Evolutionary conservation across 1,140 invertebrate genomes (phyloP).

Genomic region (Cylas formicarius): DNA sequence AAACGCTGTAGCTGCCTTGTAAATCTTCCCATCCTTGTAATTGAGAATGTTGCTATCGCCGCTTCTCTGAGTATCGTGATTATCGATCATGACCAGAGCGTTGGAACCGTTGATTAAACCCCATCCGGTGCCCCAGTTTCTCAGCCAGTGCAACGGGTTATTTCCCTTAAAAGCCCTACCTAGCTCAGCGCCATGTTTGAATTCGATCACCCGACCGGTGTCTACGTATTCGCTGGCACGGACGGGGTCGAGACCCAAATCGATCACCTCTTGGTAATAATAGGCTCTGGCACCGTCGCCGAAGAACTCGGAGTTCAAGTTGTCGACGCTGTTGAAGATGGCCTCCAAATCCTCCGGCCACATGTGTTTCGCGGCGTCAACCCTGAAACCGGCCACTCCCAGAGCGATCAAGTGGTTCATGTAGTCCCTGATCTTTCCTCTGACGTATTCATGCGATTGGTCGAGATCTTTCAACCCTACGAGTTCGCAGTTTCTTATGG

Average conservation of each 20-base stretch:
- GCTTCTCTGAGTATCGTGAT: conserved; percentile 48
- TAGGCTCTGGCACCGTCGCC: conserved; percentile 51
- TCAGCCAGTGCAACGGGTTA: conserved; percentile 1
- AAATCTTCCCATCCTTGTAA: conserved; percentile 50
- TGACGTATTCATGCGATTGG: conserved; percentile 55
- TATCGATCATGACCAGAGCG: conserved; percentile 57
- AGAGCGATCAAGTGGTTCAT: conserved; percentile 62
- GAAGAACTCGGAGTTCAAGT: conserved; percentile 55
- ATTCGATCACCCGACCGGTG: conserved; percentile 66
- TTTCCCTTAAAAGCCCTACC: conserved; percentile 44
- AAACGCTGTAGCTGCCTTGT: conserved; percentile 69
- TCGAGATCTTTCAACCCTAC: conserved; percentile 62
- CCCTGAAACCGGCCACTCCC: conserved; percentile 74
- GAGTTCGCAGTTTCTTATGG: conserved; percentile 68
- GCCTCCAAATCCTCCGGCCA: conserved; percentile 60
- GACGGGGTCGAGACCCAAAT: conserved; percentile 60
- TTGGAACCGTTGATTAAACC: conserved; percentile 46
- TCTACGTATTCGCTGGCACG: conserved; percentile 55
- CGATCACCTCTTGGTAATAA: conserved; percentile 76
- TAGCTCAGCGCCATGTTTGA: conserved; percentile 52
- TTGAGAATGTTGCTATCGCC: conserved; percentile 51
- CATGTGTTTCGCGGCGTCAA: conserved; percentile 69
- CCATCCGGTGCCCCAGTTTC: conserved; percentile 46
- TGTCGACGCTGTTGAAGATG: conserved; percentile 53
- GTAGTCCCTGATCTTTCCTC: conserved; percentile 56